Base-by-base conservation (phyloP, 2,888 invertebrate species). In the Embidobia sp. region DNA sequence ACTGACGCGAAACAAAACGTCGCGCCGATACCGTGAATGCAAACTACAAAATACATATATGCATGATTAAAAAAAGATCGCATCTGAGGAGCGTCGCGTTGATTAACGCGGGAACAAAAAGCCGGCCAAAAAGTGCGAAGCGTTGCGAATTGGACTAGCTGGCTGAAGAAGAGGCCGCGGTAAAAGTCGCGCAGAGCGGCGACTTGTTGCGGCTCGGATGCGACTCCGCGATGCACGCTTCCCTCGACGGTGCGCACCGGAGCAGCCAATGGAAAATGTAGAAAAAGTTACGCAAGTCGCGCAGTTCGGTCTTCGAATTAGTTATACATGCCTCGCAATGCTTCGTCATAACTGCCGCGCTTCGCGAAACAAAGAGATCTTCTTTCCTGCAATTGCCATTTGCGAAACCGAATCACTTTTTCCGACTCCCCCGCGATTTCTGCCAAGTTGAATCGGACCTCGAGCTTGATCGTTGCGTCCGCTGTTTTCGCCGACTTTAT, bases 221-320 rank as follows among this genome's bases (percentile, higher is more conserved):
- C 55, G 67, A 55, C 55, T 55, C 40, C 22, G 51, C 13, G 67
- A 37, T 67, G 67, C 67, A 42, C 55, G 67, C 55, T 67, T 67
- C 55, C 67, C 67, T 40, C 40, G 44, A 53, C 22, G 63, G 53
- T 42, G 66, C 66, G 44, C 66, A 53, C 66, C 44, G 37, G 69
- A 49, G 59, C 69, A 48, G 37, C 59, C 69, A 69, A 49, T 42
- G 69, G 69, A 69, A 69, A 69, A 69, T 49, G 69, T 42, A 57
- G 69, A 69, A 49, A 69, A 69, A 69, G 66, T 67, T 67, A 67
- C 66, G 66, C 66, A 55, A 66, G 66, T 53, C 55, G 44, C 55
- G 46, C 37, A 15, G 44, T 48, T 55, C 46, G 48, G 26, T 53
- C 51, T 53, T 66, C 44, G 66, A 53, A 66, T 66, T 66, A 51